Conservation (phyloP, 2,113 vertebrate genomes). For the Zapus hudsonius region DNA sequence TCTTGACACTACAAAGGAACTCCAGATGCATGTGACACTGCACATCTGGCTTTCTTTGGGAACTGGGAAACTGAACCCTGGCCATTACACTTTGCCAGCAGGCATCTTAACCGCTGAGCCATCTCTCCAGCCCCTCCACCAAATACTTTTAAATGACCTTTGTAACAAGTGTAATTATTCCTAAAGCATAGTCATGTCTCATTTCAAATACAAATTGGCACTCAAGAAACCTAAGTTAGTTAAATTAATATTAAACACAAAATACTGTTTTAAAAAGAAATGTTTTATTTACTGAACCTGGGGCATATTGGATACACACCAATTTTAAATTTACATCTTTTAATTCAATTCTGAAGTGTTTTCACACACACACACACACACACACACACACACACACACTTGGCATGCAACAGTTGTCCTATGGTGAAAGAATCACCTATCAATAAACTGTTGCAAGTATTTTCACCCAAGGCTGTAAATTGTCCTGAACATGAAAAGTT, state of each 20-base stretch:
- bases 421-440: conserved; percentile 80
- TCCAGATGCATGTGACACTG: too few relatives aligned
- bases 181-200: conserved; percentile 2
- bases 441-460: conserved; percentile 85
- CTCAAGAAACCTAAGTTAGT: neutral
- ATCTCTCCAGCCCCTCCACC: too few relatives aligned
- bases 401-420: conserved; percentile 84
- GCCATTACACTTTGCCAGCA: too few relatives aligned
- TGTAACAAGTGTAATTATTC: neutral
- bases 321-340: conserved; percentile 91
- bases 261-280: conserved; percentile 89
- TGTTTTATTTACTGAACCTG: conserved; percentile 95
- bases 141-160: neutral
- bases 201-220: conserved; percentile 22
- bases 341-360: conserved; percentile 86
- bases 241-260: conserved; percentile 42
- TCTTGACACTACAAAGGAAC: too few relatives aligned
- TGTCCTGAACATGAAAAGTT: conserved; percentile 89
- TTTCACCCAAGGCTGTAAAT: conserved; percentile 85
- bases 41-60: too few relatives aligned
- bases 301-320: conserved; percentile 90
- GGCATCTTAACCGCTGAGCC: too few relatives aligned
- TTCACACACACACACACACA: conserved; percentile 61
- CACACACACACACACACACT: conserved; percentile 80
- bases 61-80: too few relatives aligned